A percentile compares a stretch with the other conserved stretches of the same genome.
phyloP scores from a whole-genome alignment of 2,113 vertebrate species.

The crab-eating macaque (Macaca fascicularis) region DNA sequence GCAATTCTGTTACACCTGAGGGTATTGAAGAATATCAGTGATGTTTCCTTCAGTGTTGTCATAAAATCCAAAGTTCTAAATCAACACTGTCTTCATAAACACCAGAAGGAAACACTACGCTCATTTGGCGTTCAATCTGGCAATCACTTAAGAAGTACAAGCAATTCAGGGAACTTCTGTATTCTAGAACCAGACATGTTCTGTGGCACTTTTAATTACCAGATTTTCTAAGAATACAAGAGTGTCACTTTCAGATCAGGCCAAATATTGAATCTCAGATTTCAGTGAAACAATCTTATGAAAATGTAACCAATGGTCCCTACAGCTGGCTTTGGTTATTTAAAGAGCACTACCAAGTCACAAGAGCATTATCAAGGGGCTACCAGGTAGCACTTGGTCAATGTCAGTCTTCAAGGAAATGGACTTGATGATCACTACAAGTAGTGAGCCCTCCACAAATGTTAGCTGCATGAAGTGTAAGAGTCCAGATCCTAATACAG shows the following conservation, averaged over 20 bases:
- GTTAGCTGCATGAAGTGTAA: background rate
- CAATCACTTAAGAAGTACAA: background rate
- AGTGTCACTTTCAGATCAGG: background rate
- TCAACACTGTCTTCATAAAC: background rate
- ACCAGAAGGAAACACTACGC: background rate
- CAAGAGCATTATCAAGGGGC: background rate
- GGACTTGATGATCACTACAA: background rate
- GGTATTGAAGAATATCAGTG: background rate
- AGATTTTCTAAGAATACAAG: background rate
- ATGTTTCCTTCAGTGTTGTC: background rate
- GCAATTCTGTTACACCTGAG: background rate
- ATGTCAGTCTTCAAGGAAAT: background rate
- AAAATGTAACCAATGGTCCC: background rate
- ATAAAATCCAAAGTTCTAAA: background rate
- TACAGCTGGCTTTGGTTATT: background rate
- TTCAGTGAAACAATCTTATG: background rate
- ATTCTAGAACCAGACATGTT: background rate
- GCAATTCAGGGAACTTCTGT: background rate
- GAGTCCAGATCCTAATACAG: background rate
- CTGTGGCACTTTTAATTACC: background rate
- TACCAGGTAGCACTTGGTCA: background rate
- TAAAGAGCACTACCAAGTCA: background rate
- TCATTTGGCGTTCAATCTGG: background rate
- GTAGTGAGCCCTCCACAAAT: background rate
- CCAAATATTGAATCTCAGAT: background rate